Conservation (phyloP, 1,140 invertebrate genomes). For the Bursaphelenchus mucronatus region DNA sequence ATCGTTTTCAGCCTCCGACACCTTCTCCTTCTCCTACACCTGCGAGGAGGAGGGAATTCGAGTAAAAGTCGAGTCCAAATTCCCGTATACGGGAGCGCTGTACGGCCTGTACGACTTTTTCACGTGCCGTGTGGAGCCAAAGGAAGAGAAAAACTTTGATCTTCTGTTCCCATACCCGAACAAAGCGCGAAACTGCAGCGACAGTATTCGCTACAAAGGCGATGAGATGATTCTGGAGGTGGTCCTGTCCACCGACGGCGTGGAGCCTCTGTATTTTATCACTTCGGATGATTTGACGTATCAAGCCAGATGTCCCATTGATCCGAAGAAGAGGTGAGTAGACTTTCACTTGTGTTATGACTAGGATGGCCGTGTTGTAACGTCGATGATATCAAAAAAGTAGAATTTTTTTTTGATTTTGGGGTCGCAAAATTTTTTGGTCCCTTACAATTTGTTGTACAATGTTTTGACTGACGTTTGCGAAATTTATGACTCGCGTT, state of each 20-base stretch:
- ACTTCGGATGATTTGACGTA: slow-evolving; percentile 59
- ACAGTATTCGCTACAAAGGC: slow-evolving; percentile 57
- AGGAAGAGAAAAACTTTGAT: slow-evolving; percentile 50
- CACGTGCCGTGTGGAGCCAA: slow-evolving; percentile 56
- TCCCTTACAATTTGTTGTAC: too few relatives aligned
- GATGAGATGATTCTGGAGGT: slow-evolving; percentile 58
- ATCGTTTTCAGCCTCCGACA: slow-evolving; percentile 53
- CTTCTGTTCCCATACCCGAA: slow-evolving; percentile 57
- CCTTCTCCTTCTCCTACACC: slow-evolving; percentile 51
- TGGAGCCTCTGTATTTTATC: slow-evolving; percentile 60
- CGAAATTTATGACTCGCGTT: too few relatives aligned
- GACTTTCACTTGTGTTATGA: too few relatives aligned
- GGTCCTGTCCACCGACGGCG: slow-evolving; percentile 58
- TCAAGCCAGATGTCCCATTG: slow-evolving; percentile 55
- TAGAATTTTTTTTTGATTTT: too few relatives aligned
- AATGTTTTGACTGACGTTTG: too few relatives aligned
- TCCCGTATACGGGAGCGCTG: slow-evolving; percentile 59
- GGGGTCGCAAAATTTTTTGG: too few relatives aligned
- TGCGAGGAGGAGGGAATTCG: slow-evolving; percentile 52
- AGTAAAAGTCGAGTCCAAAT: slow-evolving; percentile 45
- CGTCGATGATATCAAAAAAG: too few relatives aligned
- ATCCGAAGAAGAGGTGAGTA: background rate
- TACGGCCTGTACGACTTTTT: slow-evolving; percentile 61
- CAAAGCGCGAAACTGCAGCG: slow-evolving; percentile 51
- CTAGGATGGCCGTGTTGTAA: too few relatives aligned